These are phyloP conservation scores for Prunella himalayana DNA, from an alignment of 2,113 vertebrate genomes.

Conservation along the genomic window DNA sequence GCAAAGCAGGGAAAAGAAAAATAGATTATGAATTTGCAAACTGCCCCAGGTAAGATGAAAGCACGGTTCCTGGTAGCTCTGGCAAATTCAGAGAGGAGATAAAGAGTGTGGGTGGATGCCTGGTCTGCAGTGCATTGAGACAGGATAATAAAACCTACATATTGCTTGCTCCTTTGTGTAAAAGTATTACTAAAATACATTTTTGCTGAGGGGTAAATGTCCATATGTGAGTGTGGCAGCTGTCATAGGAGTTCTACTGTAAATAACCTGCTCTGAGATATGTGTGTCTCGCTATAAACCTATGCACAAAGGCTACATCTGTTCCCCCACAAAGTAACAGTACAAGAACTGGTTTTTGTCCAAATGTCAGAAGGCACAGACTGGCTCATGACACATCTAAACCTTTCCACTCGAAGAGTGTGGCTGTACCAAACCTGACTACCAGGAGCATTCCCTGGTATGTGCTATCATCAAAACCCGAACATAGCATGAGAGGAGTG, in stretches of 20 bases:
- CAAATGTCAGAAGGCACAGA: background rate
- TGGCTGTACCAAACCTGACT: background rate
- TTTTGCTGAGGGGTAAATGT: background rate
- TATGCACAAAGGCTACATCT: background rate
- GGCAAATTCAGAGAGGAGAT: background rate
- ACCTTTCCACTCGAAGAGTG: rapidly evolving
- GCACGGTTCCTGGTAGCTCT: background rate
- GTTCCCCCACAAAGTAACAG: background rate
- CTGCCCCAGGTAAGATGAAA: background rate
- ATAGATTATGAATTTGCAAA: background rate
- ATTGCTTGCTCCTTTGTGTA: background rate
- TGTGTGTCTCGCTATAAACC: background rate
- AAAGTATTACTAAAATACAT: background rate
- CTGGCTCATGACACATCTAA: background rate
- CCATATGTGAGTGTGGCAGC: background rate
- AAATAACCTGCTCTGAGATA: background rate
- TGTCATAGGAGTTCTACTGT: background rate
- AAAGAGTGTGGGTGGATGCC: background rate
- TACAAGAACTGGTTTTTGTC: background rate
- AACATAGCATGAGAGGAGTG: background rate
- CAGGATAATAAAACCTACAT: background rate
- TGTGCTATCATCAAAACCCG: background rate
- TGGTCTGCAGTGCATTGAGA: background rate
- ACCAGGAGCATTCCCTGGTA: background rate
- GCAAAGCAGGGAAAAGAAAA: background rate